These are phyloP conservation scores for Andinoacara biseriatus DNA, from an alignment of 2,113 vertebrate species.

Conservation along the genomic window DNA sequence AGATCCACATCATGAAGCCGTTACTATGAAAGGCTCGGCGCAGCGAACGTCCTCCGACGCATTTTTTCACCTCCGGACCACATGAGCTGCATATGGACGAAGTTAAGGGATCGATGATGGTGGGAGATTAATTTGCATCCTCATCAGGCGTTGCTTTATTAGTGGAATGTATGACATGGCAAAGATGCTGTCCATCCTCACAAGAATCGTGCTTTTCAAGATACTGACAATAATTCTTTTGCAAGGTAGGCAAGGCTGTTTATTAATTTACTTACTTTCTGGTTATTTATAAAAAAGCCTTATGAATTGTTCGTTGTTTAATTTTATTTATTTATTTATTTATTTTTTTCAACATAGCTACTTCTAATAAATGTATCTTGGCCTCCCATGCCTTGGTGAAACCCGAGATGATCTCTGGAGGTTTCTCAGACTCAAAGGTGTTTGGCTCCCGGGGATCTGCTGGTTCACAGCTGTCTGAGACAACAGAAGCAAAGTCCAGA, in stretches of 20 bases:
- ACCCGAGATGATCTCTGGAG: constrained; percentile 30
- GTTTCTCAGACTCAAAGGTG: constrained; percentile 11
- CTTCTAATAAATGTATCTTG: constrained; percentile 54
- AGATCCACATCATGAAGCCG: constrained; percentile 10
- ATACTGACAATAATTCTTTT: constrained; percentile 55
- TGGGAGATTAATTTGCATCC: constrained; percentile 49
- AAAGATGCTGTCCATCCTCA: constrained; percentile 34
- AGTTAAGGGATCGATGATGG: constrained; percentile 41
- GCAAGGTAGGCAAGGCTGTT: constrained; percentile 60
- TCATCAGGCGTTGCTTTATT: constrained; percentile 32
- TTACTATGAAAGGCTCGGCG: neutral
- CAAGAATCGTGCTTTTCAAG: constrained; percentile 53
- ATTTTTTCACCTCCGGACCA: constrained; percentile 2
- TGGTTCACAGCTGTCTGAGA: constrained; percentile 23
- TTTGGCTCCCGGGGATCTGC: constrained; percentile 20
- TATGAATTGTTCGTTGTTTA: neutral
- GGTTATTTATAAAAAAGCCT: neutral
- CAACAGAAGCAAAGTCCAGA: constrained; percentile 62
- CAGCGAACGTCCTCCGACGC: neutral
- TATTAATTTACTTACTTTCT: neutral
- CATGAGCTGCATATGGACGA: constrained; percentile 42
- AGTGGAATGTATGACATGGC: constrained; percentile 61
- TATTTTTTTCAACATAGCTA: neutral
- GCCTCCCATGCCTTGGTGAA: constrained; percentile 21
- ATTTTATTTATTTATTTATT: neutral